Evolutionary conservation across 2,888 invertebrate genomes (phyloP).

Genomic region (Yponomeuta evonymella): DNA sequence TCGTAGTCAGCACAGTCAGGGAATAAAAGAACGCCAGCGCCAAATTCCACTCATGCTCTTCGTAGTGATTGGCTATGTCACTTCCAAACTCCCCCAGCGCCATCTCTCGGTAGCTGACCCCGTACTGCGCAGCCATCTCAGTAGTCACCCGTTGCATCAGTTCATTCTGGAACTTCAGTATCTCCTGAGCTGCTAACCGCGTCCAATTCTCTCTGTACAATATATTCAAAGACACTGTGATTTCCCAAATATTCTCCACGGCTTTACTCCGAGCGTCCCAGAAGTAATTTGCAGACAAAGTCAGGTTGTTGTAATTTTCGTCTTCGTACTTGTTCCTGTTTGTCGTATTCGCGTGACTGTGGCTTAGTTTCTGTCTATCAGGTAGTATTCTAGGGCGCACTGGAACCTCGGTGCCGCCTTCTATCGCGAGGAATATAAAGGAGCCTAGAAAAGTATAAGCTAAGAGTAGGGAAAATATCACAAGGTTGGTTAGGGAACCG

Average conservation of each 20-base stretch:
- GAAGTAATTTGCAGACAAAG: constrained; percentile 65
- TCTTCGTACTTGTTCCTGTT: constrained; percentile 58
- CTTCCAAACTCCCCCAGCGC: constrained; percentile 64
- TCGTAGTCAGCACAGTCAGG: constrained; percentile 93
- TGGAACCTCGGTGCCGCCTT: constrained; percentile 79
- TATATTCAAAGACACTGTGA: constrained; percentile 91
- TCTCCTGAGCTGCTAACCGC: constrained; percentile 84
- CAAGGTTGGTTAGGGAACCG: constrained; percentile 86
- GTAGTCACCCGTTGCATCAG: constrained; percentile 86
- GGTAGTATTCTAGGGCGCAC: constrained; percentile 67
- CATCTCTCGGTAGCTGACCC: constrained; percentile 71
- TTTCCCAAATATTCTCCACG: constrained; percentile 94
- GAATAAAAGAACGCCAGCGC: constrained; percentile 96
- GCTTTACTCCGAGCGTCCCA: constrained; percentile 75
- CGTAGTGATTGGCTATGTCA: constrained; percentile 61
- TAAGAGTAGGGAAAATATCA: constrained; percentile 87
- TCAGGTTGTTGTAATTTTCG: constrained; percentile 58
- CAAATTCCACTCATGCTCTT: constrained; percentile 89
- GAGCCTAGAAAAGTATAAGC: constrained; percentile 87
- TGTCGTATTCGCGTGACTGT: constrained; percentile 66
- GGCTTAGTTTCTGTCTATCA: constrained; percentile 65
- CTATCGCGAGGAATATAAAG: constrained; percentile 90
- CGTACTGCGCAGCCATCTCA: constrained; percentile 80
- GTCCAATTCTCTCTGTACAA: constrained; percentile 95
- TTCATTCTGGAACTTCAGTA: constrained; percentile 89